phyloP scores from a whole-genome alignment of 2,113 vertebrate species.

The Lagopus muta region DNA sequence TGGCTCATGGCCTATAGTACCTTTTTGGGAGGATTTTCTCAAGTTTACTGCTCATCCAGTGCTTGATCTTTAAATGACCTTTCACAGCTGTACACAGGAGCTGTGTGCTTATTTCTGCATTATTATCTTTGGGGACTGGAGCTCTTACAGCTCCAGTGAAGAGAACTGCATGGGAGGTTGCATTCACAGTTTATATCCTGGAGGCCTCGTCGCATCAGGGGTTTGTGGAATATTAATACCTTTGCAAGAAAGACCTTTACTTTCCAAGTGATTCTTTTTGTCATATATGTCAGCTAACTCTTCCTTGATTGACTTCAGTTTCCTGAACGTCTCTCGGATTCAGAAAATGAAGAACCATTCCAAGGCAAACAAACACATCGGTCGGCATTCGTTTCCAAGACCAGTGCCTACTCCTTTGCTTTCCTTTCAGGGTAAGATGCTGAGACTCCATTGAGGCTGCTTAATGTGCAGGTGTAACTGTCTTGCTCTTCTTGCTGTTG shows the following conservation, averaged over 20 bases:
- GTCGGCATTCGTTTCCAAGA: constrained; percentile 90
- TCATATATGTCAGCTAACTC: background rate
- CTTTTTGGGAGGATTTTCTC: background rate
- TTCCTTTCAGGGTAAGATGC: constrained; percentile 80
- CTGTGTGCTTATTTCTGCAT: background rate
- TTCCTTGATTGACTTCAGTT: constrained; percentile 71
- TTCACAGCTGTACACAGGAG: background rate
- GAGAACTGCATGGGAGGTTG: background rate
- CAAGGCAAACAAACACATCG: constrained; percentile 84
- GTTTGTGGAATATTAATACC: background rate
- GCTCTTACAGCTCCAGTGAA: background rate
- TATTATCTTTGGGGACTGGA: background rate
- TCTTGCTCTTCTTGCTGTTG: background rate
- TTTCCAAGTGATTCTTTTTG: constrained; percentile 24
- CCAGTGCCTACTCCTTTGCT: constrained; percentile 76
- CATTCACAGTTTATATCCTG: accelerated
- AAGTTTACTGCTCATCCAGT: background rate
- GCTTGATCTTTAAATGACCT: background rate
- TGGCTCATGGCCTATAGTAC: background rate
- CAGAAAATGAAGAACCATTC: constrained; percentile 94
- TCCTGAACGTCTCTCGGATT: constrained; percentile 87
- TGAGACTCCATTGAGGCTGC: background rate
- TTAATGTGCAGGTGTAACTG: background rate
- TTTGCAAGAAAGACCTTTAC: background rate
- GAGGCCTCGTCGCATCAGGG: background rate